Evolutionary conservation across 2,888 invertebrate species (phyloP).

Genomic region (Globia sparganii): DNA sequence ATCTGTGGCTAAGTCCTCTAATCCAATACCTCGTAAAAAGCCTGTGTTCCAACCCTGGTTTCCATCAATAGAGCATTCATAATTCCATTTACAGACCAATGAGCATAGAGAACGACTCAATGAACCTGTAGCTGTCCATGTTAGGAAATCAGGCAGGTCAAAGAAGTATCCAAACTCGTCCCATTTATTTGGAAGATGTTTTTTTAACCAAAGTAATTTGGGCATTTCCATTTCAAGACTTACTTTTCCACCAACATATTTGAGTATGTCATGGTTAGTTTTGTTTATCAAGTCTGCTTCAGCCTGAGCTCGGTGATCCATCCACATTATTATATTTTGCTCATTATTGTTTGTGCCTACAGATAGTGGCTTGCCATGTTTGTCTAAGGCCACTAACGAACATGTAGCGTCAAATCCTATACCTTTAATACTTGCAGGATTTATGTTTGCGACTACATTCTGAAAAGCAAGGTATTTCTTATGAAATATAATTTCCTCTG

Average conservation of each 20-base stretch:
- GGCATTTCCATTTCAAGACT: conserved; percentile 99
- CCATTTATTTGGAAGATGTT: conserved; percentile 93
- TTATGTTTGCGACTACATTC: conserved; percentile 90
- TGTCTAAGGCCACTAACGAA: conserved; percentile 95
- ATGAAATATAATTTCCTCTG: not conserved
- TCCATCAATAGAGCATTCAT: conserved; percentile 92
- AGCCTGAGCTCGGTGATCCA: conserved; percentile 96
- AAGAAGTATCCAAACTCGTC: conserved; percentile 93
- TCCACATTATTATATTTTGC: conserved; percentile 97
- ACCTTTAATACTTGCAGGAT: conserved; percentile 92
- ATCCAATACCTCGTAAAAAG: conserved; percentile 93
- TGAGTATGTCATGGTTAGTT: conserved; percentile 93
- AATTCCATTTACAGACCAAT: conserved; percentile 98
- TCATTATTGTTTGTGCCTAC: conserved; percentile 92
- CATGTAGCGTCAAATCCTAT: conserved; percentile 99
- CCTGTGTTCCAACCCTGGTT: conserved; percentile 93
- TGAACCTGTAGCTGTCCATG: conserved; percentile 96
- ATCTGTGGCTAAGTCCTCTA: conserved; percentile 93
- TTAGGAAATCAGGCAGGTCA: conserved; percentile 98
- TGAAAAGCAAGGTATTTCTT: conserved; percentile 74
- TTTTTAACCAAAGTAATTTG: conserved; percentile 98
- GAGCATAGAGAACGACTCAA: conserved; percentile 96
- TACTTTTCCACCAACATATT: conserved; percentile 97
- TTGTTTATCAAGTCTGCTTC: conserved; percentile 96
- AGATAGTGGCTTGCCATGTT: conserved; percentile 92